These are phyloP conservation scores for Crocuta crocuta DNA, from an alignment of 2,113 vertebrate species.

Conservation along the genomic window DNA sequence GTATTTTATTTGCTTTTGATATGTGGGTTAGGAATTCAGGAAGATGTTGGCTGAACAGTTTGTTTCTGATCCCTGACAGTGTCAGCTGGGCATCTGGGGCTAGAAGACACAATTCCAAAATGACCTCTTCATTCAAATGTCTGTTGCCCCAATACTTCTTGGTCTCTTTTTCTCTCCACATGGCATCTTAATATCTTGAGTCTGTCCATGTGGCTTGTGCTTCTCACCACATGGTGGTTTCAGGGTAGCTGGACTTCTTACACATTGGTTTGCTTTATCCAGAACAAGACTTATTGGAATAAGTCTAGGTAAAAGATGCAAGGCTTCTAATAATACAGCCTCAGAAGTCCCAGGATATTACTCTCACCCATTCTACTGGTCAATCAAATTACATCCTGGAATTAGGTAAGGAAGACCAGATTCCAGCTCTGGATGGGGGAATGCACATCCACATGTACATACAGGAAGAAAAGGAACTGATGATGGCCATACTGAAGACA, in stretches of 20 bases:
- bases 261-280: neutral
- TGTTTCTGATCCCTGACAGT: neutral
- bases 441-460: neutral
- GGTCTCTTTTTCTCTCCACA: neutral
- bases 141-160: neutral
- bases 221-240: neutral
- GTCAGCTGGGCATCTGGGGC: neutral
- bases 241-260: neutral
- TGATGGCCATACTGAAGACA: neutral
- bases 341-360: neutral
- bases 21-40: neutral
- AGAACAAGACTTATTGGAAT: neutral
- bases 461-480: neutral
- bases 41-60: neutral
- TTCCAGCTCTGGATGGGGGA: neutral
- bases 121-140: neutral
- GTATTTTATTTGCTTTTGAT: neutral
- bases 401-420: neutral
- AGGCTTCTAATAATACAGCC: neutral
- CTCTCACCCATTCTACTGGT: neutral
- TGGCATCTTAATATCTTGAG: neutral
- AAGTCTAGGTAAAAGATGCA: neutral
- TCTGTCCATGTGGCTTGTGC: neutral
- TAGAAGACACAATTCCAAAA: neutral
- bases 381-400: neutral